Percentiles rank a stretch among this genome's conserved stretches.
phyloP scores from a whole-genome alignment of 64 coral and sea anemone species.

The Pocillopora verrucosa region DNA sequence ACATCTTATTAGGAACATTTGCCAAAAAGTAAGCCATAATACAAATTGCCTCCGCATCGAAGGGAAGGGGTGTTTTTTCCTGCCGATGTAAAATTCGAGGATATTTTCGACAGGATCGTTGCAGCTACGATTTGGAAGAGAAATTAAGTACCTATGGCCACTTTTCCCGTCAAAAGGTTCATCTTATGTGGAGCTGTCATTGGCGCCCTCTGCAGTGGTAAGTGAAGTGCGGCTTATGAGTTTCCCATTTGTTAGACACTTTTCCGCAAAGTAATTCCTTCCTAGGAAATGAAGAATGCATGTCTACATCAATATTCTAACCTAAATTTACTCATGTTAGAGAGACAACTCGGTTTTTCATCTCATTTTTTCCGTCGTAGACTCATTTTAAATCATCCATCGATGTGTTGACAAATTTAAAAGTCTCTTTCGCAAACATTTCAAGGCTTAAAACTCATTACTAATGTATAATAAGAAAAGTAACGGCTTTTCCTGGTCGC shows the following conservation, averaged over 20 bases:
- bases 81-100: neutral
- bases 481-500: too few relatives aligned
- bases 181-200: neutral
- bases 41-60: neutral
- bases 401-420: too few relatives aligned
- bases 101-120: neutral
- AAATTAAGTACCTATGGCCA: neutral
- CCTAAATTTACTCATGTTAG: too few relatives aligned
- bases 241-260: neutral
- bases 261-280: neutral
- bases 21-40: neutral
- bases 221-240: neutral
- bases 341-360: too few relatives aligned
- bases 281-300: too few relatives aligned
- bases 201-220: neutral
- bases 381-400: too few relatives aligned
- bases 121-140: too few relatives aligned
- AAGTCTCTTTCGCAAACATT: too few relatives aligned
- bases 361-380: too few relatives aligned
- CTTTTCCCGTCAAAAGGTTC: neutral
- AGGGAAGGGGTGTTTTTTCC: neutral
- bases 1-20: neutral
- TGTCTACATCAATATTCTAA: too few relatives aligned
- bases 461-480: too few relatives aligned
- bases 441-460: too few relatives aligned